Conservation (phyloP, 1,140 invertebrate species). For the Musca domestica region DNA sequence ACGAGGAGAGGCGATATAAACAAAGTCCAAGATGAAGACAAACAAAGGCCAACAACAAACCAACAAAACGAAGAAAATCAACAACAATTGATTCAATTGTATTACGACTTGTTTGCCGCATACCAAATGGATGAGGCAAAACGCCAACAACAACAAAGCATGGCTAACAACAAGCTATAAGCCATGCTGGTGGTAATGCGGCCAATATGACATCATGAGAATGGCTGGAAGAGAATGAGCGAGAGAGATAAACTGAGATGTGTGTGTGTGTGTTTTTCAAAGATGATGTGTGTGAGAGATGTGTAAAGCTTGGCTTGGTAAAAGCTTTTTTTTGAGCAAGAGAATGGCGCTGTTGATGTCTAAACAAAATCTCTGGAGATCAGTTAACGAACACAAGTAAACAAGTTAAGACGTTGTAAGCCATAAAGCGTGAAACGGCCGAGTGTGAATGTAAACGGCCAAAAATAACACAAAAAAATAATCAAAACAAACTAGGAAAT, state of each 20-base stretch:
- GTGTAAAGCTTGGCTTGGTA: too few species aligned
- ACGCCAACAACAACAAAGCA: neutral
- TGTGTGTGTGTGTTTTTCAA: too few species aligned
- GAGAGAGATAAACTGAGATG: too few species aligned
- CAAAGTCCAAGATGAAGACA: neutral
- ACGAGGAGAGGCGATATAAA: neutral
- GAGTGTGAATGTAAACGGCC: too few species aligned
- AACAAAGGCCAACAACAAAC: neutral
- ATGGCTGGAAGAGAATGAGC: neutral
- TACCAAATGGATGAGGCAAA: neutral
- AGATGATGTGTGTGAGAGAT: too few species aligned
- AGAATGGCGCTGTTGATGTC: too few species aligned
- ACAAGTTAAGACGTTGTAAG: slow-evolving; percentile 2
- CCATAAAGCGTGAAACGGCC: neutral
- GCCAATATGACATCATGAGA: slow-evolving; percentile 13
- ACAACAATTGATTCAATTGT: neutral
- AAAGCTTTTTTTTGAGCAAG: too few species aligned
- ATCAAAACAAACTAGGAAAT: too few species aligned
- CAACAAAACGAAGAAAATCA: neutral
- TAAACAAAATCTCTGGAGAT: neutral
- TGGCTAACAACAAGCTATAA: neutral
- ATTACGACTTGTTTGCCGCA: neutral
- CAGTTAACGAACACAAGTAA: slow-evolving; percentile 5
- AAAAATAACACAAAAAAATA: too few species aligned
- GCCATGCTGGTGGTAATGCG: neutral